These are phyloP conservation scores for Drosophila virilis DNA, from an alignment of 1,140 invertebrate genomes.

Conservation along the genomic window DNA sequence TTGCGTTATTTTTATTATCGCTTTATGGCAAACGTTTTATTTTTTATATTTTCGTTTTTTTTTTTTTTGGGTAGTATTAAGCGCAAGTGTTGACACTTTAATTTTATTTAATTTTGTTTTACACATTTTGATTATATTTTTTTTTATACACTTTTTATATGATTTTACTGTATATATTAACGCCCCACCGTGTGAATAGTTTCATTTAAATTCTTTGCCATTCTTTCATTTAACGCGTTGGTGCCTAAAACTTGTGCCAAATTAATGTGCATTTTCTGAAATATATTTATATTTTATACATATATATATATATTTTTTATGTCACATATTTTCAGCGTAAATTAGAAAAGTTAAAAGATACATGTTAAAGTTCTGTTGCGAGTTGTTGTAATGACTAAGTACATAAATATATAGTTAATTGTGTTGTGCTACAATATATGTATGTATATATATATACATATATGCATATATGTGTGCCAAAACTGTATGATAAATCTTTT, in stretches of 20 bases:
- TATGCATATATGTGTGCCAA: neutral
- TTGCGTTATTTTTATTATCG: neutral
- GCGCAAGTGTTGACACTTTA: neutral
- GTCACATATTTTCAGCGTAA: neutral
- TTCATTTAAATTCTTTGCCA: slow-evolving; percentile 15
- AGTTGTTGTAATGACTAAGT: neutral
- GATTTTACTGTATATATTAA: slow-evolving; percentile 20
- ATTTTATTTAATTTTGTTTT: slow-evolving; percentile 16
- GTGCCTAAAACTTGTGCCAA: slow-evolving; percentile 5
- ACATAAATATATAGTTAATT: neutral
- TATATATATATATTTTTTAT: neutral
- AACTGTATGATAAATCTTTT: neutral
- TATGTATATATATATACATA: neutral
- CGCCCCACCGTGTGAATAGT: slow-evolving; percentile 27
- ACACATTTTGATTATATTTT: neutral
- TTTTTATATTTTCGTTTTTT: neutral
- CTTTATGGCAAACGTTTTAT: neutral
- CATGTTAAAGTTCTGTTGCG: slow-evolving; percentile 1
- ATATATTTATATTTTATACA: neutral
- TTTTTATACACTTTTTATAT: neutral
- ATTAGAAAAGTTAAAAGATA: neutral
- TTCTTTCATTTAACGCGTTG: neutral
- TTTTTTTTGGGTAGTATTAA: neutral
- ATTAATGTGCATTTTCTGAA: slow-evolving; percentile 3
- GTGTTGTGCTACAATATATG: neutral